Evolutionary conservation across 2,797 vertebrate species (phyloP), one percentile per base, ranked within the genome.

Genomic region (Apodemus agrarius): DNA sequence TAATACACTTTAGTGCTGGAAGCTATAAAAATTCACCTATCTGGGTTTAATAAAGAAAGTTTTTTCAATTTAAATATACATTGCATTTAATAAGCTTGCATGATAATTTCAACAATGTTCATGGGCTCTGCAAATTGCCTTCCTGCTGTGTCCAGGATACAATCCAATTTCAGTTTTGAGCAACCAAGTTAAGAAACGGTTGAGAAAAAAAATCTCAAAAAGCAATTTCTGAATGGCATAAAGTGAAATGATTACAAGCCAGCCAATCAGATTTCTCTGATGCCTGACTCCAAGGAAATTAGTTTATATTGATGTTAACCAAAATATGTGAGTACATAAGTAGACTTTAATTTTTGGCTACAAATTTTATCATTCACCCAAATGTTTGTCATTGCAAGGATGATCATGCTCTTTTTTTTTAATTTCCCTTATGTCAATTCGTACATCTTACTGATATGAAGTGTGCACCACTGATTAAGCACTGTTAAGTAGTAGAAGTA

Each of bases 21-120:
- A 99, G 99, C 99, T 98, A 98, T 98, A 98, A 99, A 98, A 99
- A 98, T 98, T 98, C 98, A 99, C 98, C 98, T 99, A 99, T 98
- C 98, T 98, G 98, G 97, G 98, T 97, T 98, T 98, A 99, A 99
- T 99, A 99, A 99, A 98, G 97, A 91, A 99, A 99, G 98, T 97
- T 98, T 98, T 99, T 99, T 99, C 98, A 98, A 99, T 99, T 99
- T 99, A 99, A 99, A 99, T 99, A 99, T 99, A 99, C 99, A 99
- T 98, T 98, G 98, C 99, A 98, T 98, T 99, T 98, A 98, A 98
- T 98, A 98, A 98, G 96, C 96, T 98, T 97, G 97, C 92, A 97
- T 97, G 97, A 98, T 98, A 98, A 98, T 98, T 98, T 99, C 98
- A 99, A 98, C 99, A 98, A 97, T 97, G 97, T 98, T 98, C 96